These are phyloP conservation scores for Anoncus sp. DNA, from an alignment of 2,888 invertebrate species.

Conservation along the genomic window DNA sequence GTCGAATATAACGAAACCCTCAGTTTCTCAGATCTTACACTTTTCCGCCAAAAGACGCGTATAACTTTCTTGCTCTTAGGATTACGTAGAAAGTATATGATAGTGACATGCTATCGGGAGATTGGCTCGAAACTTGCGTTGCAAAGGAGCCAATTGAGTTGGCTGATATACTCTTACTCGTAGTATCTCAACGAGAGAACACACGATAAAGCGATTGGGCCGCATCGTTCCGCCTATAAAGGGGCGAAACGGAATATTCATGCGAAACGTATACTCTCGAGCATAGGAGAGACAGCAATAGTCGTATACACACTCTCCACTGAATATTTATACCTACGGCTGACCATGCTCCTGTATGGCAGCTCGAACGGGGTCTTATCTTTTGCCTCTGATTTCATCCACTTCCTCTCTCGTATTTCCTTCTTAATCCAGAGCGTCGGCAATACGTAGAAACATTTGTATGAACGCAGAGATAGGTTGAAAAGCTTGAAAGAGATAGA, in stretches of 20 bases:
- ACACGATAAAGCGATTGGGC: conserved; percentile 53
- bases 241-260: conserved; percentile 55
- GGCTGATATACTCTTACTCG: conserved; percentile 15
- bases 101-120: conserved; percentile 26
- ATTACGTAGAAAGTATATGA: conserved; percentile 24
- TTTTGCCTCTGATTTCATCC: conserved; percentile 58
- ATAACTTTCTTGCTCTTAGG: conserved; percentile 7
- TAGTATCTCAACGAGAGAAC: conserved; percentile 37
- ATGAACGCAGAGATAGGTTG: background rate
- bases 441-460: conserved; percentile 13
- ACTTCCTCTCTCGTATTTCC: conserved; percentile 32
- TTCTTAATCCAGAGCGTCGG: conserved; percentile 57
- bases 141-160: conserved; percentile 24
- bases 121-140: conserved; percentile 41
- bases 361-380: conserved; percentile 58
- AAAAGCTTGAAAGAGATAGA: conserved; percentile 4
- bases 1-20: background rate
- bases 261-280: conserved; percentile 46
- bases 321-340: conserved; percentile 65
- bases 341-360: conserved; percentile 49
- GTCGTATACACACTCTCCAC: conserved; percentile 33
- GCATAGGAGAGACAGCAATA: conserved; percentile 31
- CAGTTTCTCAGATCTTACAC: background rate
- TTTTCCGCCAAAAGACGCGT: conserved; percentile 26
- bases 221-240: conserved; percentile 39